Percentiles rank a stretch among this genome's conserved stretches.
Conservation (phyloP, 2,797 vertebrate genomes). For the Psittacula derbiana region DNA sequence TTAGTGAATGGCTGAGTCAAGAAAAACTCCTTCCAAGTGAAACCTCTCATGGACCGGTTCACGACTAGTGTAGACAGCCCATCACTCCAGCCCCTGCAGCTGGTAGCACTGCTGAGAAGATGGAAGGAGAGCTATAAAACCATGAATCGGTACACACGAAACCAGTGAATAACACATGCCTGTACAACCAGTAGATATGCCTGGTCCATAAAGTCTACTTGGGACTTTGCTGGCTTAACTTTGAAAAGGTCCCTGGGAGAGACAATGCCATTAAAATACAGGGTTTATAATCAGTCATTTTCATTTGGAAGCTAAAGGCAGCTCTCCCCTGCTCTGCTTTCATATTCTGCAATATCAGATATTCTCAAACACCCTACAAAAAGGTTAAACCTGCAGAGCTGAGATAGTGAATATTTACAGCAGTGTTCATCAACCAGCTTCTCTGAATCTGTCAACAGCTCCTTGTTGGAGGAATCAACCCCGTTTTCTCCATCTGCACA, state of each 20-base stretch:
- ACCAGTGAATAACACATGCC: rapidly evolving
- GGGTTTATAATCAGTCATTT: neutral
- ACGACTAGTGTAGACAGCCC: neutral
- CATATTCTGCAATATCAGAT: neutral
- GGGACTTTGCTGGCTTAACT: neutral
- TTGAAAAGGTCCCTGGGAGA: neutral
- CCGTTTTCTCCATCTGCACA: neutral
- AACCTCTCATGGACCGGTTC: neutral
- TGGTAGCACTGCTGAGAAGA: neutral
- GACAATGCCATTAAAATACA: neutral
- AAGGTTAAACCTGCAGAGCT: neutral
- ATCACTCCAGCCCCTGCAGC: neutral
- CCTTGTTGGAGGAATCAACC: slow-evolving; percentile 2
- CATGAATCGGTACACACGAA: rapidly evolving
- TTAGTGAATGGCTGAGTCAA: rapidly evolving
- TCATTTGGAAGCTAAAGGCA: slow-evolving; percentile 22
- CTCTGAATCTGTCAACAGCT: slow-evolving; percentile 15
- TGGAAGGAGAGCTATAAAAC: neutral
- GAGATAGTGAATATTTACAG: slow-evolving; percentile 35
- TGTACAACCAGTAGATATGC: neutral
- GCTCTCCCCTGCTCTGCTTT: neutral
- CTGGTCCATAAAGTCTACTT: neutral
- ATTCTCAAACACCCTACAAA: slow-evolving; percentile 30
- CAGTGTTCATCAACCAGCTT: neutral
- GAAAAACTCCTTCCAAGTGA: neutral